Evolutionary conservation across 1,140 invertebrate genomes (phyloP).

Genomic region (Campoletis sonorensis): DNA sequence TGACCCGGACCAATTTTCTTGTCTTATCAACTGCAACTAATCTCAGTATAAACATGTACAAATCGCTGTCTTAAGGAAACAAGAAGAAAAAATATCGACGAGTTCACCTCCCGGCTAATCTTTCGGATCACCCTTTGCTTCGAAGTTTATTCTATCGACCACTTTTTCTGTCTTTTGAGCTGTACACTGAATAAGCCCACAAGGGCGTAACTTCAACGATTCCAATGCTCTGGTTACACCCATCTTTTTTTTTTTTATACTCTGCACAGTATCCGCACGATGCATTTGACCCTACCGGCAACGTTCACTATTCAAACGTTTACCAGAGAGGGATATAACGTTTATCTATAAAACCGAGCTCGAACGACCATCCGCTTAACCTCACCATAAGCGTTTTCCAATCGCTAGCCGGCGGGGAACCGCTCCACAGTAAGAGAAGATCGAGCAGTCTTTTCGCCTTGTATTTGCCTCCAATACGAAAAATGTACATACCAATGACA

Average conservation of each 20-base stretch:
- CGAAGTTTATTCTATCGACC: slow-evolving; percentile 24
- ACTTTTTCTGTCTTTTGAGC: not conserved
- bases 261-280: not conserved
- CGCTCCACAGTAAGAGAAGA: not conserved
- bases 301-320: slow-evolving; percentile 51
- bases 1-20: not conserved
- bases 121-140: slow-evolving; percentile 15
- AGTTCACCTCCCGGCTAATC: slow-evolving; percentile 22
- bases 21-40: not conserved
- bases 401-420: slow-evolving; percentile 56
- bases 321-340: slow-evolving; percentile 55
- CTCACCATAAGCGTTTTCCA: slow-evolving; percentile 69
- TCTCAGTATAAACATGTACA: not conserved
- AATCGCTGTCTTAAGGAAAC: not conserved
- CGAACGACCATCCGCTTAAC: slow-evolving; percentile 56
- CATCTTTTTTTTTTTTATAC: not conserved
- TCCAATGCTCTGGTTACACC: not conserved
- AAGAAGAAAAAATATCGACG: not conserved
- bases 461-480: slow-evolving; percentile 10
- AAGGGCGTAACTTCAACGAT: not conserved
- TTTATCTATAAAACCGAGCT: slow-evolving; percentile 65
- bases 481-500: slow-evolving; percentile 18
- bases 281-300: slow-evolving; percentile 31
- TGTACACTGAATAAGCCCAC: not conserved
- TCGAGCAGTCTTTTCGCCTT: not conserved